Conservation (phyloP, 2,113 vertebrate genomes). For the Saguinus imperator region DNA sequence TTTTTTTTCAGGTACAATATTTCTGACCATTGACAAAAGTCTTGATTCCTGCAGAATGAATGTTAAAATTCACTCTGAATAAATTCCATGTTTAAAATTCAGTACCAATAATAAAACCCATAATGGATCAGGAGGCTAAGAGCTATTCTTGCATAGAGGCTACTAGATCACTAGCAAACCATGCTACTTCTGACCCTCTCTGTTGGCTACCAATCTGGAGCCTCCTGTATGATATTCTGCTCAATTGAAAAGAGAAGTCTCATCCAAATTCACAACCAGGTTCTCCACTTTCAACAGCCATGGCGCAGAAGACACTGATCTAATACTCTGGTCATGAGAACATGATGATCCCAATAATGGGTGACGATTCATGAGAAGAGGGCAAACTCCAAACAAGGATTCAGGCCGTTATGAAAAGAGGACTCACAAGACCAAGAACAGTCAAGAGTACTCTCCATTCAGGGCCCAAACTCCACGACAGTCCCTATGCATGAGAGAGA, state of each 20-base stretch:
- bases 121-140: background rate
- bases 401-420: background rate
- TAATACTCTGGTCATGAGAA: background rate
- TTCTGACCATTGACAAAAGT: background rate
- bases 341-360: background rate
- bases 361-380: background rate
- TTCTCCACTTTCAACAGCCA: background rate
- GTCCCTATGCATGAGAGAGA: background rate
- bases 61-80: background rate
- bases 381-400: background rate
- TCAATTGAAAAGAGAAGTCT: background rate
- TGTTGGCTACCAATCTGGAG: background rate
- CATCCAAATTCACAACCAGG: background rate
- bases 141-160: background rate
- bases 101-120: background rate
- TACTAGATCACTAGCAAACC: background rate
- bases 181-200: background rate
- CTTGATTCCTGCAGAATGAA: background rate
- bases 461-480: background rate
- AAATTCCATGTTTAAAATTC: background rate
- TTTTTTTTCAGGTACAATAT: background rate
- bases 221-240: background rate
- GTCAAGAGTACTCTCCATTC: background rate
- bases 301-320: background rate
- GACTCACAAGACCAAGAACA: background rate